phyloP scores from a whole-genome alignment of 2,888 invertebrate species.

The Hydriomena furcata region DNA sequence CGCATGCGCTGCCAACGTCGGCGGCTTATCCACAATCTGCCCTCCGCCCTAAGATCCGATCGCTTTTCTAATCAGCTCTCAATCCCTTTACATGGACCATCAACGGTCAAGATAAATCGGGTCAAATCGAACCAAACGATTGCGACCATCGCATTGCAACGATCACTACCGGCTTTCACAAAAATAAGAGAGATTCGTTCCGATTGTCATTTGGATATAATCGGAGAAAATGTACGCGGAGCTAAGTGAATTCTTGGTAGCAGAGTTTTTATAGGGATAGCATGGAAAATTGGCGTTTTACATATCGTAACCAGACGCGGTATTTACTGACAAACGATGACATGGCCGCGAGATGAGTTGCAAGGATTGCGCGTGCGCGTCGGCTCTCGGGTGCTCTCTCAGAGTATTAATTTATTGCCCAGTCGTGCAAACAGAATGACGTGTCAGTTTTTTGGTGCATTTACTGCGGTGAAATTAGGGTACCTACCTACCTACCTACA shows the following conservation, averaged over 20 bases:
- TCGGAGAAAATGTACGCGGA: constrained; percentile 51
- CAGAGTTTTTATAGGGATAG: constrained; percentile 46
- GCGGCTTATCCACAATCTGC: constrained; percentile 76
- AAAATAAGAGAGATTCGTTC: constrained; percentile 55
- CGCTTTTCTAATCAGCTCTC: constrained; percentile 75
- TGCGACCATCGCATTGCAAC: constrained; percentile 40
- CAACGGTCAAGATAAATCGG: constrained; percentile 58
- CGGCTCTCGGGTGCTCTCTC: constrained; percentile 58
- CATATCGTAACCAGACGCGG: constrained; percentile 36
- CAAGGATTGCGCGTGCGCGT: constrained; percentile 61
- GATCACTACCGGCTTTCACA: constrained; percentile 48
- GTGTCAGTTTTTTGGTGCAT: constrained; percentile 71
- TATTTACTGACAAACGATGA: constrained; percentile 33
- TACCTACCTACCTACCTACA: no score
- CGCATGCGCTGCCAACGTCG: constrained; percentile 80
- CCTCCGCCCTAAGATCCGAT: constrained; percentile 80
- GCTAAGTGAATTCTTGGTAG: constrained; percentile 54
- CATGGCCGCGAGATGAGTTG: constrained; percentile 45
- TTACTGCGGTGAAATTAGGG: constrained; percentile 76
- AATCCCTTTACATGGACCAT: constrained; percentile 72
- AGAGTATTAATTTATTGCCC: constrained; percentile 75
- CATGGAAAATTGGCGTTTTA: constrained; percentile 53
- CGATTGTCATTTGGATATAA: constrained; percentile 56
- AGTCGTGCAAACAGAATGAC: constrained; percentile 79
- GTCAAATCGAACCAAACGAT: constrained; percentile 42